A percentile compares a stretch with the other conserved stretches of the same genome.
Evolutionary conservation across 2,888 invertebrate species (phyloP).

Genomic region (Oscheius sp.): DNA sequence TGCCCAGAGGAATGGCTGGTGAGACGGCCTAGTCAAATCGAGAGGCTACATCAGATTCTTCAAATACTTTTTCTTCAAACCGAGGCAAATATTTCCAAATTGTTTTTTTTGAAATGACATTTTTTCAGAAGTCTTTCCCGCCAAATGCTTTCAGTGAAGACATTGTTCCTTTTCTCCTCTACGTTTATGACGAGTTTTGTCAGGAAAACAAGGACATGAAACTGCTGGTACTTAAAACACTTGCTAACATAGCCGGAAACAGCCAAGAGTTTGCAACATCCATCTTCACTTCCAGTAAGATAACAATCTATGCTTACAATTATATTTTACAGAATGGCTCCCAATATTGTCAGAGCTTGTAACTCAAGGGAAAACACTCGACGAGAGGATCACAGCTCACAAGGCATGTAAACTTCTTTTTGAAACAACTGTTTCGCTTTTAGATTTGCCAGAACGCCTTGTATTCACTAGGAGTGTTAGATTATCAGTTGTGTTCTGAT

Average conservation of each 20-base stretch:
- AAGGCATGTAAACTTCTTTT: slow-evolving; percentile 45
- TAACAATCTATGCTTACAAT: not conserved
- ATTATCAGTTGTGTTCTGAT: slow-evolving; percentile 53
- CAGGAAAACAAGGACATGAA: slow-evolving; percentile 44
- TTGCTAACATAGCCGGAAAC: slow-evolving; percentile 62
- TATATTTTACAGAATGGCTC: slow-evolving; percentile 59
- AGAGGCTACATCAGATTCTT: slow-evolving; percentile 57
- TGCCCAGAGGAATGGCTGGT: slow-evolving; percentile 60
- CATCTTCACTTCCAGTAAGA: slow-evolving; percentile 51
- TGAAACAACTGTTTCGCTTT: not conserved
- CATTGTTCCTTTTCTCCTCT: slow-evolving; percentile 49
- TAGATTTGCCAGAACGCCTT: slow-evolving; percentile 64
- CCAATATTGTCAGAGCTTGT: slow-evolving; percentile 59
- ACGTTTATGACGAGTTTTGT: slow-evolving; percentile 46
- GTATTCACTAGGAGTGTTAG: slow-evolving; percentile 48
- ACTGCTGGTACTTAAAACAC: slow-evolving; percentile 55
- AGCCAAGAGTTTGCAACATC: slow-evolving; percentile 56
- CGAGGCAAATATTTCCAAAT: slow-evolving; percentile 41
- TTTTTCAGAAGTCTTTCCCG: slow-evolving; percentile 46
- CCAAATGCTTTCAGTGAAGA: slow-evolving; percentile 40
- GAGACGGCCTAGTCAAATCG: slow-evolving; percentile 56
- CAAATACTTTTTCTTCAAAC: slow-evolving; percentile 58
- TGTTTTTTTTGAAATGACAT: not conserved
- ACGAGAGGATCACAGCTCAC: slow-evolving; percentile 60
- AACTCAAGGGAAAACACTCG: slow-evolving; percentile 52